Percentiles rank a stretch among this genome's conserved stretches.
phyloP scores from a whole-genome alignment of 2,113 vertebrate genomes.

The Larimichthys crocea region DNA sequence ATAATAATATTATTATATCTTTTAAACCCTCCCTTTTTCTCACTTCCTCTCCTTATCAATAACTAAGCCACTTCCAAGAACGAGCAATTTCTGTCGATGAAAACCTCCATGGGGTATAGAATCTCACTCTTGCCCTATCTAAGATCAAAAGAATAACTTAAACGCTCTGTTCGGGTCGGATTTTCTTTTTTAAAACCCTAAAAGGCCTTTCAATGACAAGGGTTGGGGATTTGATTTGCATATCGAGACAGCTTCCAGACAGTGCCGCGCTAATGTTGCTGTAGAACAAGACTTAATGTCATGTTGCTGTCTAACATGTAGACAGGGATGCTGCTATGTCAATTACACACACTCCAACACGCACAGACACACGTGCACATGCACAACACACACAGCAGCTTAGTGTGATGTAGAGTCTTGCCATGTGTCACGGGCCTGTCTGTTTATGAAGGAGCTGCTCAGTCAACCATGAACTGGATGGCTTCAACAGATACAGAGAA shows the following conservation, averaged over 20 bases:
- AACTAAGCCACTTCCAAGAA: conserved; percentile 15
- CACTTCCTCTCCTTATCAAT: conserved; percentile 31
- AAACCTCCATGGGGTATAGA: conserved; percentile 47
- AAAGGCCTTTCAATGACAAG: conserved; percentile 59
- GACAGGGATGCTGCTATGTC: conserved; percentile 67
- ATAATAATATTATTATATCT: conserved; percentile 5
- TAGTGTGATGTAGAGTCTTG: conserved; percentile 39
- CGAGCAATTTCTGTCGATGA: conserved; percentile 25
- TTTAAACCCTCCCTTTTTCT: neutral
- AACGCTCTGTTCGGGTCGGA: conserved; percentile 41
- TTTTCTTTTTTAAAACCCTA: conserved; percentile 50
- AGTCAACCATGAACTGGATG: conserved; percentile 63
- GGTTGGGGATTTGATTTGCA: conserved; percentile 70
- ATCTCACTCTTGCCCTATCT: conserved; percentile 43
- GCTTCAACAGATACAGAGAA: conserved; percentile 62
- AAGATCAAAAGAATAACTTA: conserved; percentile 71
- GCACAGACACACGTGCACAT: neutral
- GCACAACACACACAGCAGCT: conserved; percentile 14
- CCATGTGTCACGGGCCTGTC: conserved; percentile 62
- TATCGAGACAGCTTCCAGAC: conserved; percentile 68
- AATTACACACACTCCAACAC: conserved; percentile 52
- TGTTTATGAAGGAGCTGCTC: conserved; percentile 68
- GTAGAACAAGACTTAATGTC: conserved; percentile 80
- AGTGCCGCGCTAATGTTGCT: conserved; percentile 66
- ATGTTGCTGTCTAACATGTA: conserved; percentile 76